These are phyloP conservation scores for Salvelinus alpinus DNA, from an alignment of 2,113 vertebrate genomes.

Conservation along the genomic window DNA sequence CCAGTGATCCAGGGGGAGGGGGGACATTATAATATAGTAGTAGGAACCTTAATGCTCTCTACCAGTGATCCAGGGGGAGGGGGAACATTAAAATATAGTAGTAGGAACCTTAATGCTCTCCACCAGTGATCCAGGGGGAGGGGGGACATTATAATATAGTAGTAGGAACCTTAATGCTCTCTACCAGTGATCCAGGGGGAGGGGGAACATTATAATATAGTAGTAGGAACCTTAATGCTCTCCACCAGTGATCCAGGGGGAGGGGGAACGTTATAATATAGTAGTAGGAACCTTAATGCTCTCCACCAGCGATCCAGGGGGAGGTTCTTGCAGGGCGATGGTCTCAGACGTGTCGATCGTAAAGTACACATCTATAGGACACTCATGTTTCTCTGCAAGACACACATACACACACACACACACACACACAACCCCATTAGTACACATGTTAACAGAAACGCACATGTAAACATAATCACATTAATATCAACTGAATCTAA, in stretches of 20 bases:
- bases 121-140: constrained; percentile 82
- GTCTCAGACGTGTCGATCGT: constrained; percentile 97
- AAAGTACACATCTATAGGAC: constrained; percentile 88
- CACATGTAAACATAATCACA: neutral
- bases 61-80: constrained; percentile 78
- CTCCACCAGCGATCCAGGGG: constrained; percentile 85
- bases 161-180: constrained; percentile 77
- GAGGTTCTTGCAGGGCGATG: constrained; percentile 88
- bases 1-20: constrained; percentile 79
- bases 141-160: too few relatives aligned
- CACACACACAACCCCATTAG: neutral
- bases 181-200: constrained; percentile 81
- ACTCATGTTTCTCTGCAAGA: constrained; percentile 78
- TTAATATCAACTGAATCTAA: neutral
- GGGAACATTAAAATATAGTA: too few relatives aligned
- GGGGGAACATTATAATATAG: too few relatives aligned
- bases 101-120: constrained; percentile 77
- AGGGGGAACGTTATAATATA: too few relatives aligned
- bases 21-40: too few relatives aligned
- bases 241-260: too few relatives aligned
- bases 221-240: too few relatives aligned
- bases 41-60: too few relatives aligned
- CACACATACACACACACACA: neutral
- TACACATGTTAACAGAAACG: neutral
- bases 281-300: constrained; percentile 75